Percentiles rank a stretch among this genome's conserved stretches.
These are phyloP conservation scores for Platalea minor DNA, from an alignment of 2,797 vertebrate species.

Conservation along the genomic window DNA sequence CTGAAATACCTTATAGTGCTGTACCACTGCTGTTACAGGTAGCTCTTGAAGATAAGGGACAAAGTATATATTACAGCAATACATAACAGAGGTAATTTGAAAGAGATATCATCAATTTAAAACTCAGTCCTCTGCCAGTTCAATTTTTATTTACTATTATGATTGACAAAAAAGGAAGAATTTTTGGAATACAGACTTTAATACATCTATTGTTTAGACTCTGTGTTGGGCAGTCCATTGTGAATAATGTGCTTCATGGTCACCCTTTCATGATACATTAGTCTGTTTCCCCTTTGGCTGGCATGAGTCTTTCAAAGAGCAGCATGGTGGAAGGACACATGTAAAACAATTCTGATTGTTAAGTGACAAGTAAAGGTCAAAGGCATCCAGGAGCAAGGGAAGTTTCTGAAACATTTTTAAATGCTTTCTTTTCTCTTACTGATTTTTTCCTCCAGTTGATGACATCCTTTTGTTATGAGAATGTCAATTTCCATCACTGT, in stretches of 20 bases:
- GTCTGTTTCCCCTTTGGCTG: background rate
- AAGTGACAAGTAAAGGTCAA: background rate
- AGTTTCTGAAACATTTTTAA: background rate
- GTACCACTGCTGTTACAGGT: background rate
- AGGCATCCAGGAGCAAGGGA: background rate
- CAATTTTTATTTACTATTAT: background rate
- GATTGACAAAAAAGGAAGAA: background rate
- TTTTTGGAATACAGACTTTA: background rate
- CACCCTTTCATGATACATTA: background rate
- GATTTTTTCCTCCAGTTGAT: background rate
- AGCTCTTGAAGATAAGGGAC: background rate
- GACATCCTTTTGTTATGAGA: background rate
- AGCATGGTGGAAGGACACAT: background rate
- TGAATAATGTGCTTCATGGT: background rate
- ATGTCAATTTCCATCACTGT: background rate
- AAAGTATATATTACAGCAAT: background rate
- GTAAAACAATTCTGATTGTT: background rate
- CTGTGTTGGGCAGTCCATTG: background rate
- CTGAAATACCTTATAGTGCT: background rate
- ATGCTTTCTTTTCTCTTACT: background rate
- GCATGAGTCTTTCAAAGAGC: background rate
- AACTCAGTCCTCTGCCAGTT: background rate
- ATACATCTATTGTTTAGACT: background rate
- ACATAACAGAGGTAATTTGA: background rate
- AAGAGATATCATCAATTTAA: background rate